A percentile compares a stretch with the other conserved stretches of the same genome.
These are phyloP conservation scores for Asobara japonica DNA, from an alignment of 1,140 invertebrate genomes.

Conservation along the genomic window DNA sequence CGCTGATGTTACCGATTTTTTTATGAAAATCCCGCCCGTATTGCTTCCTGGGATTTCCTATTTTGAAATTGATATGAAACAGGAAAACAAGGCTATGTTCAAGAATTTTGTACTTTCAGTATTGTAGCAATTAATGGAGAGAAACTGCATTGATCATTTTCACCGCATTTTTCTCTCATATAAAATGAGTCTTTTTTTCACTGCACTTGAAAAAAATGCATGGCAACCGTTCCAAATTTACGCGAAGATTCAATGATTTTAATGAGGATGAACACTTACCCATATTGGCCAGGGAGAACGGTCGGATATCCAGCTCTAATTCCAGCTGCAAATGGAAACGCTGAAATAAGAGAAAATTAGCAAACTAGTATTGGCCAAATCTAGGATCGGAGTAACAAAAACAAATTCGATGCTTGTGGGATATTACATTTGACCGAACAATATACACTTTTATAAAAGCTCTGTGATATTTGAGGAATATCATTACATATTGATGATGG, in stretches of 20 bases:
- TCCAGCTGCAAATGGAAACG: slow-evolving; percentile 73
- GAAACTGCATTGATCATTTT: too few relatives aligned
- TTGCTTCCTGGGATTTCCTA: not conserved
- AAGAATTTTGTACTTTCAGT: not conserved
- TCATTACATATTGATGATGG: not conserved
- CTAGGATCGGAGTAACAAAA: not conserved
- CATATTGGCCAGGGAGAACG: slow-evolving; percentile 76
- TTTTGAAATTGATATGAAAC: not conserved
- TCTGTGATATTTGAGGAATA: not conserved
- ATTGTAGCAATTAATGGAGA: too few relatives aligned
- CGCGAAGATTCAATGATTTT: too few relatives aligned
- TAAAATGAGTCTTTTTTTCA: too few relatives aligned
- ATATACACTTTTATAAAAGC: not conserved
- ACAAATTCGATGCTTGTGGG: not conserved
- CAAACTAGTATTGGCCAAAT: slow-evolving; percentile 36
- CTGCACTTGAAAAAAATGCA: too few relatives aligned
- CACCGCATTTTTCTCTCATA: too few relatives aligned
- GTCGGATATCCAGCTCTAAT: slow-evolving; percentile 77
- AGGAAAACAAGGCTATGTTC: not conserved
- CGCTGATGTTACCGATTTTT: not conserved
- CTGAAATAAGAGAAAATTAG: slow-evolving; percentile 61
- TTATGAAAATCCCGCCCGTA: not conserved
- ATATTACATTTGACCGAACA: not conserved
- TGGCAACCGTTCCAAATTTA: too few relatives aligned
- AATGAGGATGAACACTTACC: slow-evolving; percentile 69